Base-by-base conservation (phyloP, 2,888 invertebrate genomes). In the Sicus ferrugineus region DNA sequence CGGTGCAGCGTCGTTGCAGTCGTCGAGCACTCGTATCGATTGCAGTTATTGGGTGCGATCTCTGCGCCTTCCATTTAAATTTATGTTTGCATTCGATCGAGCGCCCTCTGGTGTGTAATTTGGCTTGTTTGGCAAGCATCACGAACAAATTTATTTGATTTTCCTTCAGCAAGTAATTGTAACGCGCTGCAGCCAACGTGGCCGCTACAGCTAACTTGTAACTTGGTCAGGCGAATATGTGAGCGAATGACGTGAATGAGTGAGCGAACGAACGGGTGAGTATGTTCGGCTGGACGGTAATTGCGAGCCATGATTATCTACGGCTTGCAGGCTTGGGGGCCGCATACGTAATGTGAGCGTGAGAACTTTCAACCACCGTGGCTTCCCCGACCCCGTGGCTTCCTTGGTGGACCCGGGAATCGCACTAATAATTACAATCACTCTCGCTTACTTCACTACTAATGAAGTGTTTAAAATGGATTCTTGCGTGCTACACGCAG, bases 91-190 rank as follows among this genome's bases (percentile, higher is more conserved):
- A 74, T 75, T 73, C 73, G 73, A 73, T 73, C 68, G 72, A 69
- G 72, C 72, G 74, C 81, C 81, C 81, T 77, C 81, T 77, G 77
- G 81, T 81, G 76, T 81, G 77, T 81, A 81, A 81, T 81, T 81
- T 75, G 79, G 21, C 46, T 67, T 72, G 80, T 79, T 78, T n/a
- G n/a, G n/a, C 80, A 76, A 77, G 78, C 77, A 80, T 77, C 79
- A 80, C 67, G 67, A 67, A 59, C 59, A 67, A 67, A 67, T 67
- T 67, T 67, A 67, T 67, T 67, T 67, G 67, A 67, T 58, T 67
- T 67, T 30, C 14, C 59, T 59, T 31, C 42, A 58, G 58, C 30
- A 21, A 3, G 59, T 48, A 58, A 58, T 58, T 67, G 59, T 67
- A 58, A 67, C 46, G 42, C 46, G 54, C 54, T n/a, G 42, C 50